Percentiles rank a stretch among this genome's conserved stretches.
Evolutionary conservation across 2,113 vertebrate genomes (phyloP).

Genomic region (Muntiacus reevesi): DNA sequence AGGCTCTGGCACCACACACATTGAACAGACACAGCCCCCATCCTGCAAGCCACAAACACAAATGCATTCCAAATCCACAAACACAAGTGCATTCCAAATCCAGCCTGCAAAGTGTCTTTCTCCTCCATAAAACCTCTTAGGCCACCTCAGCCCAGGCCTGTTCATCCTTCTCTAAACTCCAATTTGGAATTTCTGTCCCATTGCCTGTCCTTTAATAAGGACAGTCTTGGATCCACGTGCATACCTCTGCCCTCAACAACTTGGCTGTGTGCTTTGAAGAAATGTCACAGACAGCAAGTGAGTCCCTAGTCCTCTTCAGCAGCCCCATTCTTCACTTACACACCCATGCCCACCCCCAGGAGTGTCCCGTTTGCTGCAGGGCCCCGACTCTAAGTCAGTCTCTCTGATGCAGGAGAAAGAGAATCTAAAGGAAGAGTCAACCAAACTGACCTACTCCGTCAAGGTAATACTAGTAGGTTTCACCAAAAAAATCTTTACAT

Average conservation of each 20-base stretch:
- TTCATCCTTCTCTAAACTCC: not conserved
- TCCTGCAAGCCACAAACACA: not conserved
- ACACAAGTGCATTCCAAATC: not conserved
- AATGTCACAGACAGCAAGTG: not conserved
- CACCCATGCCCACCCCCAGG: not conserved
- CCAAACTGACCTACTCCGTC: not conserved
- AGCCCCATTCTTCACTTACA: not conserved
- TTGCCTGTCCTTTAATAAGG: not conserved
- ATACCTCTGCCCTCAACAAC: not conserved
- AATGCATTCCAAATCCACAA: not conserved
- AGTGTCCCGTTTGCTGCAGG: not conserved
- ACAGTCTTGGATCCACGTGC: not conserved
- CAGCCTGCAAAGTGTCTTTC: not conserved
- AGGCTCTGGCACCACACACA: not conserved
- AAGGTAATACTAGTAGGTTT: not conserved
- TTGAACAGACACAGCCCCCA: not conserved
- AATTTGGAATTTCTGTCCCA: not conserved
- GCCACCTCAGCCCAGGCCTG: not conserved
- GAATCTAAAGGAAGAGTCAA: not conserved
- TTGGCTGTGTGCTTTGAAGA: not conserved
- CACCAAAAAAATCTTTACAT: not conserved
- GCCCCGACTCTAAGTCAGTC: not conserved
- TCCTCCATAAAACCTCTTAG: not conserved
- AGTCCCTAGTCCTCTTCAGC: not conserved
- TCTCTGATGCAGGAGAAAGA: not conserved